Evolutionary conservation across 2,797 vertebrate genomes (phyloP).

Genomic region (Orientallactaga sibirica): DNA sequence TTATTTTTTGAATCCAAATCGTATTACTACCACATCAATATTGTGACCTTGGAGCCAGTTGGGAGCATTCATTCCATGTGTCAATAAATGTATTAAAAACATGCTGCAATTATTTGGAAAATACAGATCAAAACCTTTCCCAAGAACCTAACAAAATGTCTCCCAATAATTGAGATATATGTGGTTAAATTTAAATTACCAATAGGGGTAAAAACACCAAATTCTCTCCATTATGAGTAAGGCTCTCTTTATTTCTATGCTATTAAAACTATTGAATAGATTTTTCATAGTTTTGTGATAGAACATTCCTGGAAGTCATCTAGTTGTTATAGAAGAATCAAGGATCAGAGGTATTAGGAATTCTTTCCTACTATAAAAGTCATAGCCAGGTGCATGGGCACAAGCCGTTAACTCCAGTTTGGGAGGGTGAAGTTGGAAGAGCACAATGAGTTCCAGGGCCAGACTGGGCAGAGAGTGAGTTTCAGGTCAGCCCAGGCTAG

Average conservation of each 20-base stretch:
- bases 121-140: slow-evolving; percentile 6
- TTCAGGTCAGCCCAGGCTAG: no score
- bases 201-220: background rate
- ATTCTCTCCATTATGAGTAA: background rate
- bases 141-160: background rate
- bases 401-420: no score
- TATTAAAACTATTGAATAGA: background rate
- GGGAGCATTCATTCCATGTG: background rate
- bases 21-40: slow-evolving; percentile 50
- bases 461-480: no score
- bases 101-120: slow-evolving; percentile 26
- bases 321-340: background rate
- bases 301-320: background rate
- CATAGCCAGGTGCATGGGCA: background rate
- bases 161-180: background rate
- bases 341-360: background rate
- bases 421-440: no score
- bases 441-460: no score
- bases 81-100: slow-evolving; percentile 64
- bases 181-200: slow-evolving; percentile 31
- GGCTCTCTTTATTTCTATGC: background rate
- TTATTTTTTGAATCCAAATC: slow-evolving; percentile 72
- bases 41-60: slow-evolving; percentile 44
- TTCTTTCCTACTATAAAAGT: background rate
- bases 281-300: background rate